Evolutionary conservation across 2,113 vertebrate genomes (phyloP).

Genomic region (Clarias batrachus): DNA sequence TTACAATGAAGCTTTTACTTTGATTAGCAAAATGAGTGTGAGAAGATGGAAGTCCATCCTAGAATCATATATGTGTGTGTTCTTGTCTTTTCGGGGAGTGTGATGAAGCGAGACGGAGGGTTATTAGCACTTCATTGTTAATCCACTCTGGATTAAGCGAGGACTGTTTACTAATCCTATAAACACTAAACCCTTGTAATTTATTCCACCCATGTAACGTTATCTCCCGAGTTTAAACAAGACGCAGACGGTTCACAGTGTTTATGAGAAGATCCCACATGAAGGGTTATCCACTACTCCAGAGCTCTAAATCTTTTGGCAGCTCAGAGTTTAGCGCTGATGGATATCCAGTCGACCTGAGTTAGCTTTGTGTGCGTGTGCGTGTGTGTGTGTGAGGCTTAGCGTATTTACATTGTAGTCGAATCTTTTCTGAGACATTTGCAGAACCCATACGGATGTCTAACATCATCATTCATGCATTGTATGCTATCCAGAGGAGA

Average conservation of each 20-base stretch:
- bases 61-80: background rate
- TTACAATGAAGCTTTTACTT: background rate
- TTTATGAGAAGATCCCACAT: constrained; percentile 2
- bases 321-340: background rate
- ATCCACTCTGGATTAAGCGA: background rate
- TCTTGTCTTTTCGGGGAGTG: background rate
- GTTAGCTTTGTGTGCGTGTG: background rate
- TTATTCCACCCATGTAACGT: background rate
- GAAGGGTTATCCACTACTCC: background rate
- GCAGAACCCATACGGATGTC: background rate
- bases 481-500: background rate
- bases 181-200: background rate
- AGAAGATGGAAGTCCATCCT: background rate
- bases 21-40: background rate
- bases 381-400: background rate
- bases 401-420: background rate
- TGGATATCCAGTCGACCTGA: background rate
- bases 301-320: background rate
- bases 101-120: background rate
- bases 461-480: too few relatives aligned
- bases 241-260: background rate
- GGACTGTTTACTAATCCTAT: background rate
- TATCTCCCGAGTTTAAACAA: background rate
- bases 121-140: background rate
- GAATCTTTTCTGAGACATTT: background rate